These are phyloP conservation scores for Oreochromis grahami DNA, from an alignment of 2,797 vertebrate species.

Conservation along the genomic window DNA sequence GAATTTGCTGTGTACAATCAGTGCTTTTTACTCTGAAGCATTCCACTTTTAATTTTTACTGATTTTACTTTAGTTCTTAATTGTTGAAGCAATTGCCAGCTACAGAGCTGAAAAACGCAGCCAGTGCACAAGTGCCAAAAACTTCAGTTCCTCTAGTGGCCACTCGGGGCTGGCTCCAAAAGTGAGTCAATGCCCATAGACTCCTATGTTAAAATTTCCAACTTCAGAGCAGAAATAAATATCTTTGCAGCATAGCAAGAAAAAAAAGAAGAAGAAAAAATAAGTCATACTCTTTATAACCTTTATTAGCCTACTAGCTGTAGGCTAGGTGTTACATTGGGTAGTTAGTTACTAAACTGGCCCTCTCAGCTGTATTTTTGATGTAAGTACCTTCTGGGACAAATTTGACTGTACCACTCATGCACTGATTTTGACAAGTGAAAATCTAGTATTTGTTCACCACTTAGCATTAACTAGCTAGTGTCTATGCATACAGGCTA, in stretches of 20 bases:
- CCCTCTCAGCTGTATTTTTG: background rate
- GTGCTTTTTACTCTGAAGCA: background rate
- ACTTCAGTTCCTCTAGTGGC: background rate
- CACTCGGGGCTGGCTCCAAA: background rate
- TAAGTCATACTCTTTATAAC: background rate
- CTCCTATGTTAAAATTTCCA: background rate
- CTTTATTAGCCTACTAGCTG: background rate
- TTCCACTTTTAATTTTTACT: background rate
- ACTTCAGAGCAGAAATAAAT: background rate
- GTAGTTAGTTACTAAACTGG: background rate
- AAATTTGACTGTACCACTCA: background rate
- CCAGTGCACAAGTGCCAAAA: background rate
- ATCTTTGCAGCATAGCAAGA: background rate
- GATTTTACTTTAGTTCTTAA: background rate
- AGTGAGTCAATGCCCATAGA: background rate
- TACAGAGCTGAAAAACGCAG: background rate
- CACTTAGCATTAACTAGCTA: background rate
- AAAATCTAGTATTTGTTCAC: background rate
- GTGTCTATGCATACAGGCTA: background rate
- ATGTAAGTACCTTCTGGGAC: background rate
- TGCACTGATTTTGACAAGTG: background rate
- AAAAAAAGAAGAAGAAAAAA: background rate
- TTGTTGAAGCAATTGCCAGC: background rate
- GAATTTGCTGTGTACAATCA: background rate
- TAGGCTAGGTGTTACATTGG: background rate